Base-by-base conservation (phyloP, 2,797 vertebrate genomes). In the Orientallactaga sibirica region DNA sequence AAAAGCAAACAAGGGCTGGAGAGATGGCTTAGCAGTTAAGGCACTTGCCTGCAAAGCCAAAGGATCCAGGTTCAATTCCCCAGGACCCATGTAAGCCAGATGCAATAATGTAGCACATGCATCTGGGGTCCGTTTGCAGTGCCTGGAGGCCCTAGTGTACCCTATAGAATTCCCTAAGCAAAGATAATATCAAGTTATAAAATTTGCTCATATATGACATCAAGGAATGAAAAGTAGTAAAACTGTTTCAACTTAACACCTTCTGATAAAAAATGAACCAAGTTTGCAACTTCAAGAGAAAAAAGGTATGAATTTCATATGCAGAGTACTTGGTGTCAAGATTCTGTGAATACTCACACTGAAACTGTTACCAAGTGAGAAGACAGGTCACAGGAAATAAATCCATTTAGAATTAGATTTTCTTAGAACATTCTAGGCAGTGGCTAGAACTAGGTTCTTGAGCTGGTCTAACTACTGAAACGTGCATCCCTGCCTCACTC, bases 171-270 rank as follows among this genome's bases (percentile, higher is more conserved):
- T 85, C 67, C 94, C 64, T 90, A 90, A 94, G 90, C 76, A 94
- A 90, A 93, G 43, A 71, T n/a, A 79, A 55, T 58, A 95, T 71
- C 43, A 95, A 96, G 80, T 9, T 76, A 92, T 95, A 94, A 93
- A 90, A 89, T 64, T 37, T 84, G 37, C 78, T 20, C 77, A 87
- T 58, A 89, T 92, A 86, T 94, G 86, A 92, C 71, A 88, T 94
- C 78, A 95, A 95, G 22, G 55, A 87, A 96, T 85, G 43, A 81
- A 64, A 95, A 96, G 89, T 86, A 93, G 95, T 92, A 94, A 88
- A 96, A 68, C 85, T n/a, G n/a, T 93, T 96, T 96, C 83, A 85
- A 96, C 88, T 76, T 93, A 93, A 94, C 90, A 95, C 58, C 66
- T 95, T 94, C 90, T 85, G 24, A 85, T 91, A 48, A 95, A 96